Evolutionary conservation across 2,888 invertebrate genomes (phyloP).

Genomic region (Luperina testacea): DNA sequence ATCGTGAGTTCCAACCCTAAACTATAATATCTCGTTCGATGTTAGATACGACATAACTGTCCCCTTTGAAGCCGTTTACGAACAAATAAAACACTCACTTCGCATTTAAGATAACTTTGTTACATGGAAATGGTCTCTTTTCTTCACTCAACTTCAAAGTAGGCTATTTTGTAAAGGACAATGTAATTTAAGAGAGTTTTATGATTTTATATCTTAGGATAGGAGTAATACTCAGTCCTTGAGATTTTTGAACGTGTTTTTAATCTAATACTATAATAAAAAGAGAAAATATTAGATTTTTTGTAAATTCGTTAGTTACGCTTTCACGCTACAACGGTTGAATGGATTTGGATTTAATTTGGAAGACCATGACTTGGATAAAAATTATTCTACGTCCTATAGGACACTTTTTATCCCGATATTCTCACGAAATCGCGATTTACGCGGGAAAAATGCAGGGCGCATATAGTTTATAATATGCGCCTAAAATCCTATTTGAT

Average conservation of each 20-base stretch:
- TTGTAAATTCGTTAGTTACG: not conserved
- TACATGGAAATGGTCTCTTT: slow-evolving; percentile 36
- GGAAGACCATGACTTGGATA: not conserved
- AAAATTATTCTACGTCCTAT: no score
- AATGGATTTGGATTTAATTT: not conserved
- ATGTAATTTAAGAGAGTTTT: slow-evolving; percentile 40
- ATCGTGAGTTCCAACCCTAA: slow-evolving; percentile 3
- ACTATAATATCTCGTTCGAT: slow-evolving; percentile 36
- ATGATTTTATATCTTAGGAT: slow-evolving; percentile 15
- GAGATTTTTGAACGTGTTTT: slow-evolving; percentile 7
- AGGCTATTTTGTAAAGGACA: slow-evolving; percentile 46
- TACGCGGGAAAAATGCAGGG: no score
- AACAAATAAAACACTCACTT: slow-evolving; percentile 58
- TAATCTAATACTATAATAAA: not conserved
- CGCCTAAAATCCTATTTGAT: not conserved
- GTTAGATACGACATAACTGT: slow-evolving; percentile 46
- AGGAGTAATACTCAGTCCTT: slow-evolving; percentile 14
- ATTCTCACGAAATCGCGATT: no score
- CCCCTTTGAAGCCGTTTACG: slow-evolving; percentile 50
- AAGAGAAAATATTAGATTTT: not conserved
- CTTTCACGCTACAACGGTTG: not conserved
- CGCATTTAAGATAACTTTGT: slow-evolving; percentile 61
- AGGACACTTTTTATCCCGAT: no score
- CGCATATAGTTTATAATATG: not conserved
- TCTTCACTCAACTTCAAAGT: slow-evolving; percentile 30